Base-by-base conservation (phyloP, 2,113 vertebrate genomes). In the Hemiprocne comata region DNA sequence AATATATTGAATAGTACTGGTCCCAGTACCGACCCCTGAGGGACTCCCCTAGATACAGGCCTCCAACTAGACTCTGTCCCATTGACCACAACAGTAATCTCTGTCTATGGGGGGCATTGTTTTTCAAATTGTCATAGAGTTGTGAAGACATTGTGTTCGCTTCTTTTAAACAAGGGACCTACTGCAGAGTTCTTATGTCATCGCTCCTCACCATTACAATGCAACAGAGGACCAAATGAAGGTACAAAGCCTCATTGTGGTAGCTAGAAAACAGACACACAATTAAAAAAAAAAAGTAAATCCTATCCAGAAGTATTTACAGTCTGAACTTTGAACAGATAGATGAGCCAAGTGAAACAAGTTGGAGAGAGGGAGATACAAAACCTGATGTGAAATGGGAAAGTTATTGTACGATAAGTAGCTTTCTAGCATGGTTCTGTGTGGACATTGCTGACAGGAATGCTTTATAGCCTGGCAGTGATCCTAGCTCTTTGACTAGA, bases 141-240 rank as follows among this genome's bases (percentile, higher is more conserved):
- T 69, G 40, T 54, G 24, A 91, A 91, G 62, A 74, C 6, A 46
- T 44, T 67, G 40, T 51, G 31, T 74, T 81, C 61, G 7, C 29
- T 75, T 81, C 23, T 83, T 77, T 66, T 78, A 55, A 87, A 71
- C 17, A 55, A 29, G 26, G 46, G 13, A 67, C 7, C 36, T 78
- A 66, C 55, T 94, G 73, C 42, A 89, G 53, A 77, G 65, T 81
- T 85, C 14, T 80, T 66, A 51, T 72, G 29, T 38, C 38, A 58
- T 58, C 0, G 0, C 9, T 54, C 18, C 34, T 90, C 69, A 76
- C 8, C 14, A 16, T 60, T 64, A 58, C 3, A 14, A 6, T 50
- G 33, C 38, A 82, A 46, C 0, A 2, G 25, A 77, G 13, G 6
- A 84, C 46, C 20, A 87, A 89, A 81, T 75, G 28, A 67, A 62